Conservation (phyloP, 2,797 vertebrate species). For the Craterocephalus amniculus region DNA sequence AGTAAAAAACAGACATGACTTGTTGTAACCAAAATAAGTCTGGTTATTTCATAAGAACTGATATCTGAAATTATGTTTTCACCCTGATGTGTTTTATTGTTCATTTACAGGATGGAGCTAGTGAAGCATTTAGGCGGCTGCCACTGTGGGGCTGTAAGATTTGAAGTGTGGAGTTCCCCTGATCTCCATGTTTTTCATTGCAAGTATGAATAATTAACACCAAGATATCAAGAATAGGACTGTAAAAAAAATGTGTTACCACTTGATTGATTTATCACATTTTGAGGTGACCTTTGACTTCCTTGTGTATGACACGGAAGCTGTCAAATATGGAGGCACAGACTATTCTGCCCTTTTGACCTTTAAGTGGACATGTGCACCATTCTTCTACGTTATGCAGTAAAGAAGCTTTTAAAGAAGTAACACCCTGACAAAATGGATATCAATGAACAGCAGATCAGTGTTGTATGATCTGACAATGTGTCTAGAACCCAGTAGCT, state of each 20-base stretch:
- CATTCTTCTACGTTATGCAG: neutral
- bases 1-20: neutral
- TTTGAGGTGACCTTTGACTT: neutral
- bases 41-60: neutral
- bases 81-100: constrained; percentile 6
- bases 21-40: neutral
- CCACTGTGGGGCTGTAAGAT: constrained; percentile 92
- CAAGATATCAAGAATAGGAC: neutral
- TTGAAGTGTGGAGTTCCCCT: constrained; percentile 89
- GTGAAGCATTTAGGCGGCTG: constrained; percentile 93
- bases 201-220: constrained; percentile 84
- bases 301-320: neutral
- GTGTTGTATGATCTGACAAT: neutral
- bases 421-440: neutral
- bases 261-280: no score
- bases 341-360: no score
- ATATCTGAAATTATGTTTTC: neutral
- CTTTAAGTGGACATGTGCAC: neutral
- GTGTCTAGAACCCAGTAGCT: neutral
- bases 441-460: neutral
- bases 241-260: neutral
- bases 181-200: constrained; percentile 93
- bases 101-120: constrained; percentile 81
- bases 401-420: neutral
- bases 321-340: no score